phyloP scores from a whole-genome alignment of 2,888 invertebrate species.

The Epirrita christyi region DNA sequence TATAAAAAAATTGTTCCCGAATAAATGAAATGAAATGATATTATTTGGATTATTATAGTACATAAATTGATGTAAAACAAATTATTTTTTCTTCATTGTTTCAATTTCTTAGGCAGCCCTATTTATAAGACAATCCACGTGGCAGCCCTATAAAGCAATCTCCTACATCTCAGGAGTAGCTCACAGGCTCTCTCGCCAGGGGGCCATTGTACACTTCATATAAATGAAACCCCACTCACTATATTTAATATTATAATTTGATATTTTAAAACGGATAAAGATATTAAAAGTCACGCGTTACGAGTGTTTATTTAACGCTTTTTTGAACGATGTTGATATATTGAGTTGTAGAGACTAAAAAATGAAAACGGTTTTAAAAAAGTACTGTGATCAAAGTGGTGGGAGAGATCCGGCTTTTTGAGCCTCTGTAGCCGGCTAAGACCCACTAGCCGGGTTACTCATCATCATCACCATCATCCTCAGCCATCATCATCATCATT shows the following conservation, averaged over 20 bases:
- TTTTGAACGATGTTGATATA: constrained; percentile 66
- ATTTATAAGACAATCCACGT: not conserved
- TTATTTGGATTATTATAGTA: too few species aligned
- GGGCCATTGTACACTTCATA: constrained; percentile 70
- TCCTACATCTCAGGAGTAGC: constrained; percentile 12
- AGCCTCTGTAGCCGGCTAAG: not conserved
- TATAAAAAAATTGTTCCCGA: too few species aligned
- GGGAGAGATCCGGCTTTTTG: not conserved
- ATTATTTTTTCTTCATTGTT: too few species aligned
- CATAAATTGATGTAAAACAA: too few species aligned
- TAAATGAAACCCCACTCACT: constrained; percentile 74
- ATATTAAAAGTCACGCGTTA: constrained; percentile 81
- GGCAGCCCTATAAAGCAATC: constrained; percentile 22
- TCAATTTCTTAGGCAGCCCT: too few species aligned
- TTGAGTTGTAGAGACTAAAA: constrained; percentile 54
- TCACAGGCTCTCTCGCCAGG: constrained; percentile 58
- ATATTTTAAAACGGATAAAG: constrained; percentile 83
- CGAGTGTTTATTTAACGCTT: constrained; percentile 80
- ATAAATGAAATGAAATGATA: too few species aligned
- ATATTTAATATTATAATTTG: constrained; percentile 84
- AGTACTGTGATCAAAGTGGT: constrained; percentile 47
- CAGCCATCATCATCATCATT: too few species aligned
- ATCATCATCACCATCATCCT: too few species aligned
- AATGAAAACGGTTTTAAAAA: constrained; percentile 33
- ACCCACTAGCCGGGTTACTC: too few species aligned